Conservation (phyloP, 2,888 invertebrate species). For the Branchellion lobata region DNA sequence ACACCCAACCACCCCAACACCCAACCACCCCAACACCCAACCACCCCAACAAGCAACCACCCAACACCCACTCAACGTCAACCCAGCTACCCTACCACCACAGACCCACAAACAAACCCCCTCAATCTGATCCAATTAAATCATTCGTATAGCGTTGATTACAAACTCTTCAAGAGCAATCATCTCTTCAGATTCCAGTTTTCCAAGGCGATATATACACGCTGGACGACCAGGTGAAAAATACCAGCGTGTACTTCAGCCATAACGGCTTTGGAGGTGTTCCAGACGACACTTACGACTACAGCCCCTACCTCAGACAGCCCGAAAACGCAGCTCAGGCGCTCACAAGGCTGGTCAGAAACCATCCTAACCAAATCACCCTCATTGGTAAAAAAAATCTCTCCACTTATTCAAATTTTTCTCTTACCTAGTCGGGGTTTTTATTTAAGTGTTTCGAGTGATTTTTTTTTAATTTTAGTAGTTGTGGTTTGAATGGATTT, state of each 20-base stretch:
- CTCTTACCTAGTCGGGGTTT: too few relatives aligned
- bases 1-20: too few relatives aligned
- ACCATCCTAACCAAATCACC: not conserved
- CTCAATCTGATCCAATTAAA: too few relatives aligned
- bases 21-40: too few relatives aligned
- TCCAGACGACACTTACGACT: not conserved
- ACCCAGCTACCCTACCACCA: not conserved
- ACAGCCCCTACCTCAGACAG: not conserved
- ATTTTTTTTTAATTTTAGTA: too few relatives aligned
- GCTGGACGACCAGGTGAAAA: not conserved
- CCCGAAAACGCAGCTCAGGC: slow-evolving; percentile 1
- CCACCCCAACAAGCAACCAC: too few relatives aligned
- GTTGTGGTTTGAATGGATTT: too few relatives aligned
- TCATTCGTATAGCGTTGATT: not conserved
- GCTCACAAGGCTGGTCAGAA: not conserved
- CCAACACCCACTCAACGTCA: too few relatives aligned
- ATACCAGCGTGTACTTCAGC: not conserved
- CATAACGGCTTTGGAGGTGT: not conserved
- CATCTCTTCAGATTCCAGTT: slow-evolving; percentile 7
- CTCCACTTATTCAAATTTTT: too few relatives aligned
- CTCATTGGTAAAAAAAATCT: slow-evolving; percentile 2
- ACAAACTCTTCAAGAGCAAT: not conserved
- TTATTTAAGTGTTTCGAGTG: too few relatives aligned
- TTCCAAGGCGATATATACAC: not conserved
- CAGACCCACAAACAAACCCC: not conserved